A percentile compares a stretch with the other conserved stretches of the same genome.
Evolutionary conservation across 2,888 invertebrate species (phyloP).

Genomic region (Cyaniris semiargus): DNA sequence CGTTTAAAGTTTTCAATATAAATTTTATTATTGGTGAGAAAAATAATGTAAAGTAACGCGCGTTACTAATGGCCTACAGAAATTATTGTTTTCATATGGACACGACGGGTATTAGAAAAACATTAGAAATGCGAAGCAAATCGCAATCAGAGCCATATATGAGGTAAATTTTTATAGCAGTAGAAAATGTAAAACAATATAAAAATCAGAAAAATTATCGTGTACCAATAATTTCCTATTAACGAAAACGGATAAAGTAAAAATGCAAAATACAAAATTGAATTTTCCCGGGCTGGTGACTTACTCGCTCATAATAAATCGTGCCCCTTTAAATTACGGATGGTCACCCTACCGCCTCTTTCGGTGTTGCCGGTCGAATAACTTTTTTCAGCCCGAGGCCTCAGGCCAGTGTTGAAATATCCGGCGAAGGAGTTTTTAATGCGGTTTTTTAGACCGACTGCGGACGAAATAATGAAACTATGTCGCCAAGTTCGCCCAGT

Average conservation of each 20-base stretch:
- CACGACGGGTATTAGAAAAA: too few species aligned
- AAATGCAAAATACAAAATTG: slow-evolving; percentile 17
- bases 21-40: too few species aligned
- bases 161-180: too few species aligned
- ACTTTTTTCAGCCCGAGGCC: slow-evolving; percentile 42
- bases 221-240: slow-evolving; percentile 1
- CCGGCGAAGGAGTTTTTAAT: slow-evolving; percentile 39
- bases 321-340: slow-evolving; percentile 41
- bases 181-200: background rate
- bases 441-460: slow-evolving; percentile 36
- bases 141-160: too few species aligned
- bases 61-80: too few species aligned
- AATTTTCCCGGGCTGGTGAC: slow-evolving; percentile 2
- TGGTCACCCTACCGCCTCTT: slow-evolving; percentile 42
- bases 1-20: too few species aligned
- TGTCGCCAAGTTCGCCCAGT: slow-evolving; percentile 33
- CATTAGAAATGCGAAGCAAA: too few species aligned
- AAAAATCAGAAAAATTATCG: background rate
- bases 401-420: slow-evolving; percentile 43
- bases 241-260: background rate
- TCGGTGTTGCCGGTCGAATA: slow-evolving; percentile 43
- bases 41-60: too few species aligned
- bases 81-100: too few species aligned
- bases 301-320: slow-evolving; percentile 11
- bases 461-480: slow-evolving; percentile 34